These are phyloP conservation scores for Drosophila prolongata DNA, from an alignment of 2,888 invertebrate species.

Conservation along the genomic window DNA sequence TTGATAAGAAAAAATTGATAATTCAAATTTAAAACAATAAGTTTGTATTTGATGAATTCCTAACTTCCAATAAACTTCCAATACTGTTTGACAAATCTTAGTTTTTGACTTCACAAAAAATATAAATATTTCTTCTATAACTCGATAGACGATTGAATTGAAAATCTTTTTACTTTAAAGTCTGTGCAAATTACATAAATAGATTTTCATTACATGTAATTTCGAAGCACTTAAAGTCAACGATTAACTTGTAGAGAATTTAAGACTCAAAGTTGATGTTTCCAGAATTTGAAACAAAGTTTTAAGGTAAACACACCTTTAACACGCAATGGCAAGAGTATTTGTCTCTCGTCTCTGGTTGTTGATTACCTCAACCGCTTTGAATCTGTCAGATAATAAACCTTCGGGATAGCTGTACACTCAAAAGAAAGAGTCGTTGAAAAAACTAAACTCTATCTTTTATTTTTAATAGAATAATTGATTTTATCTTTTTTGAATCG, in stretches of 20 bases:
- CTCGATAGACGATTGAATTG: neutral
- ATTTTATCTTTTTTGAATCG: no score
- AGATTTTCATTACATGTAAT: neutral
- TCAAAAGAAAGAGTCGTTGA: neutral
- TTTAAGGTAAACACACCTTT: constrained; percentile 21
- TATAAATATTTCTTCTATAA: no score
- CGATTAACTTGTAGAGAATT: neutral
- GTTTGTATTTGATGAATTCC: no score
- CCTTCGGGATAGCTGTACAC: constrained; percentile 21
- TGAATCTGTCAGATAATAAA: constrained; percentile 40
- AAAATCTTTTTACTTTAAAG: neutral
- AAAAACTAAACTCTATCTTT: no score
- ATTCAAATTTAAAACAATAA: neutral
- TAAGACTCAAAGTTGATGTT: constrained; percentile 3
- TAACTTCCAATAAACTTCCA: no score
- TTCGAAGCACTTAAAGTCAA: neutral
- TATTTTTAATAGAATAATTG: no score
- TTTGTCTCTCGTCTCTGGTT: constrained; percentile 7
- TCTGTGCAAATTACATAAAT: neutral
- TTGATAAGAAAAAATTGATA: neutral
- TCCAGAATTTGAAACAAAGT: neutral
- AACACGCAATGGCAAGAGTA: constrained; percentile 28
- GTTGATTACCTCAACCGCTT: constrained; percentile 36
- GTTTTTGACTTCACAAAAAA: no score
- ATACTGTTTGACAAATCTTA: no score